These are phyloP conservation scores for Anastatus disparis DNA, from an alignment of 1,140 invertebrate genomes.

Conservation along the genomic window DNA sequence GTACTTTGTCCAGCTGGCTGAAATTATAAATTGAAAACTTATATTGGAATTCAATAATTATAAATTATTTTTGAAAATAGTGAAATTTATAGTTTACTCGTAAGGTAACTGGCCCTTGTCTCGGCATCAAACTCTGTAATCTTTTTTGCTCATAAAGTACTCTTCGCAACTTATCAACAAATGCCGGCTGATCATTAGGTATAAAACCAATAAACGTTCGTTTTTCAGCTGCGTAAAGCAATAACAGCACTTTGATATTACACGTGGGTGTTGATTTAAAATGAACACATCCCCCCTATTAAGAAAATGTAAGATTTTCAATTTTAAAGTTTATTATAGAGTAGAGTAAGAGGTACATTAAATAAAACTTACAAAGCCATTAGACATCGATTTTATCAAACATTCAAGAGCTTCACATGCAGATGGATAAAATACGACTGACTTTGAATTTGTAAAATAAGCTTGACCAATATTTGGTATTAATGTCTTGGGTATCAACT, in stretches of 20 bases:
- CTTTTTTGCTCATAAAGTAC: conserved; percentile 84
- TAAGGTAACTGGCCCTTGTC: conserved; percentile 60
- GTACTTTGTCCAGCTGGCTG: conserved; percentile 25
- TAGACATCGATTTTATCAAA: conserved; percentile 89
- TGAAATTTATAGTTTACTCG: too few relatives aligned
- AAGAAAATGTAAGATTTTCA: too few relatives aligned
- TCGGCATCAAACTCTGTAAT: conserved; percentile 59
- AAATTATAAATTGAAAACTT: too few relatives aligned
- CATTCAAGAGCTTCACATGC: conserved; percentile 82
- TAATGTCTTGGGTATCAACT: conserved; percentile 90
- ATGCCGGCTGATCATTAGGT: conserved; percentile 90
- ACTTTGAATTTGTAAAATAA: conserved; percentile 88
- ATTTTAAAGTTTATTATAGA: conserved; percentile 36
- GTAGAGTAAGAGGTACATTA: too few relatives aligned
- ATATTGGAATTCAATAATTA: too few relatives aligned
- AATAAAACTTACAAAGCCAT: conserved; percentile 92
- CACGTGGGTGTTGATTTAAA: conserved; percentile 80
- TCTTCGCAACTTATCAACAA: conserved; percentile 82
- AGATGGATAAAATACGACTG: conserved; percentile 82
- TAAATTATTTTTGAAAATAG: conserved; percentile 18
- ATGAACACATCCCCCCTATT: conserved; percentile 93
- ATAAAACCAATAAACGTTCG: conserved; percentile 93
- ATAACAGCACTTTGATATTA: conserved; percentile 91
- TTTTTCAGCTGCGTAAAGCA: conserved; percentile 91
- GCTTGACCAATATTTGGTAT: conserved; percentile 88